Evolutionary conservation across 2,113 vertebrate species (phyloP).

Genomic region (Arothron firmamentum): DNA sequence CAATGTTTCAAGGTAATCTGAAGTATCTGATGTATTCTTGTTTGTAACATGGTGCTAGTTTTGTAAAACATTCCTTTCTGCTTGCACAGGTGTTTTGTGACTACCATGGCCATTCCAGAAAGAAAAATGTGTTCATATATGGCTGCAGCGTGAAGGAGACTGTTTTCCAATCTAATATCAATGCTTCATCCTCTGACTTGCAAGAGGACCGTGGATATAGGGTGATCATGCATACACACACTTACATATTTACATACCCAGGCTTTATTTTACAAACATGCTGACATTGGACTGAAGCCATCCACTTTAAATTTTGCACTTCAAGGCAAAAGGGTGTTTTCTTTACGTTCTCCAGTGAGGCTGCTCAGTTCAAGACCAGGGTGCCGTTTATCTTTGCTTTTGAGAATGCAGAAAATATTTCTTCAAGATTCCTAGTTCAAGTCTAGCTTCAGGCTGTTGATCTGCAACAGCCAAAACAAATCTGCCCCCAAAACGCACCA

Average conservation of each 20-base stretch:
- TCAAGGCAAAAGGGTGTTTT: background rate
- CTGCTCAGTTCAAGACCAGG: slow-evolving; percentile 3
- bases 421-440: background rate
- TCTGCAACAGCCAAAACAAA: too few species aligned
- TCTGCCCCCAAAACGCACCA: too few species aligned
- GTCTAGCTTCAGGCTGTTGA: slow-evolving; percentile 4
- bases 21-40: background rate
- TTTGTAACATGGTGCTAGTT: background rate
- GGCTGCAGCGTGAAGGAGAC: slow-evolving; percentile 98
- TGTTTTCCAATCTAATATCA: slow-evolving; percentile 86
- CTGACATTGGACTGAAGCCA: background rate
- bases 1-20: background rate
- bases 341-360: background rate
- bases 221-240: slow-evolving; percentile 66
- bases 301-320: slow-evolving; percentile 10
- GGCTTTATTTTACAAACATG: background rate
- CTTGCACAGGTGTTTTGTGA: slow-evolving; percentile 77
- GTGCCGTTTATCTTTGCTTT: slow-evolving; percentile 10
- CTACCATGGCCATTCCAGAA: slow-evolving; percentile 97
- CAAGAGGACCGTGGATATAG: slow-evolving; percentile 88
- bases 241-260: background rate
- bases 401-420: slow-evolving; percentile 5
- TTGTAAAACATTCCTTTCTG: background rate
- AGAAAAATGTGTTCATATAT: slow-evolving; percentile 99
- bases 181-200: slow-evolving; percentile 81